Conservation (phyloP, 2,888 invertebrate species). For the Aleiodes testaceus region DNA sequence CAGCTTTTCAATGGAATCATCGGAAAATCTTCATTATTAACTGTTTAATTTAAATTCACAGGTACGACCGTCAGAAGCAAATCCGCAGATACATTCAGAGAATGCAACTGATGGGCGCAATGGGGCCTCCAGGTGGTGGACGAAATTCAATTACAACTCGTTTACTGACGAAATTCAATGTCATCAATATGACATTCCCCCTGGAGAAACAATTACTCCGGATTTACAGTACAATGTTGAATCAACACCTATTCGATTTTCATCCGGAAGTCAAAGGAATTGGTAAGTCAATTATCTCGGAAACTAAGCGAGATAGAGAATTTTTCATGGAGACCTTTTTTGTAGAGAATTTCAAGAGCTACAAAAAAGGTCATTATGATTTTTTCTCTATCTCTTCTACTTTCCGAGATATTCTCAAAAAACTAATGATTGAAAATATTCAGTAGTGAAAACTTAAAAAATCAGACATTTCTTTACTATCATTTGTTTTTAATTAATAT, state of each 20-base stretch:
- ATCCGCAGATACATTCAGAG: conserved; percentile 84
- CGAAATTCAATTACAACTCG: conserved; percentile 86
- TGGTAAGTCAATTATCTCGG: conserved; percentile 72
- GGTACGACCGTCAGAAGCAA: conserved; percentile 86
- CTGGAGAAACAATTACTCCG: conserved; percentile 83
- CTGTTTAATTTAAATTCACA: conserved; percentile 37
- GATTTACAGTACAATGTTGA: conserved; percentile 90
- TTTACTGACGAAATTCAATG: conserved; percentile 84
- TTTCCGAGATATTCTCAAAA: too few species aligned
- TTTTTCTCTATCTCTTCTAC: too few species aligned
- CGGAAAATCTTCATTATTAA: too few species aligned
- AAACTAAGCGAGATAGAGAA: too few species aligned
- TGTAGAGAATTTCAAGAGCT: too few species aligned
- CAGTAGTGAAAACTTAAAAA: too few species aligned
- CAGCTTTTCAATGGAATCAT: too few species aligned
- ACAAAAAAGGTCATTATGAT: too few species aligned
- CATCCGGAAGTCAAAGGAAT: conserved; percentile 85
- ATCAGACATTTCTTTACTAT: too few species aligned
- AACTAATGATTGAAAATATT: too few species aligned
- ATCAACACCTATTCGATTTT: conserved; percentile 85
- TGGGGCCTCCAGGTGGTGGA: conserved; percentile 92
- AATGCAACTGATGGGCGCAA: conserved; percentile 85
- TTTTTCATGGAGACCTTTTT: too few species aligned
- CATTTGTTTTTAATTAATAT: too few species aligned
- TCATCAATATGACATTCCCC: conserved; percentile 88